Percentiles rank a stretch among this genome's conserved stretches.
Evolutionary conservation across 2,797 vertebrate species (phyloP).

Genomic region (Myotis pilosus): DNA sequence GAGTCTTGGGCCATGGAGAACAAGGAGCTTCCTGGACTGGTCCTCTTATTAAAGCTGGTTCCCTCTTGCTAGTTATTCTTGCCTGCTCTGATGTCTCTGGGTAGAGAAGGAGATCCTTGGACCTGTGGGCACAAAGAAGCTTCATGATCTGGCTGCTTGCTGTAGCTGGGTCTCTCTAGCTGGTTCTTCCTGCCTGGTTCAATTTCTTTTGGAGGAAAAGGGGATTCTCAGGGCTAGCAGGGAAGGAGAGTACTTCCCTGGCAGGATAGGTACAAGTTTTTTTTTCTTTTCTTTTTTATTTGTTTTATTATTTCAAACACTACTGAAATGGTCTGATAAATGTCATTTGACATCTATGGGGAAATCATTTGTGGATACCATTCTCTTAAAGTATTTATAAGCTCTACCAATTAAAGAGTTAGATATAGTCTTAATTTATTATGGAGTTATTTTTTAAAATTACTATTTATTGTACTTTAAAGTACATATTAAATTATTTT

Average conservation of each 20-base stretch:
- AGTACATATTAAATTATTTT: not conserved
- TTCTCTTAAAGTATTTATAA: not conserved
- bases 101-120: not conserved
- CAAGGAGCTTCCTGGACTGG: not conserved
- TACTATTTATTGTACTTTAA: not conserved
- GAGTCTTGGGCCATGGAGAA: not conserved
- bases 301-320: not conserved
- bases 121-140: not conserved
- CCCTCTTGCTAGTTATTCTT: not conserved
- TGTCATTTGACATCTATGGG: not conserved
- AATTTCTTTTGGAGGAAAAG: not conserved
- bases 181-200: not conserved
- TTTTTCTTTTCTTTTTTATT: not conserved
- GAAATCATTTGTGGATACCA: not conserved
- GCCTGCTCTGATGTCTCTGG: not conserved
- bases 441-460: not conserved
- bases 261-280: too few relatives aligned
- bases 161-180: not conserved
- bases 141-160: not conserved
- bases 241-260: not conserved
- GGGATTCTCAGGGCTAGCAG: not conserved
- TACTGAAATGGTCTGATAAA: not conserved
- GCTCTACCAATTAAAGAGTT: not conserved
- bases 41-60: not conserved
- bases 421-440: slow-evolving; percentile 1